Conservation (phyloP, 1,140 invertebrate species). For the Samia ricini region DNA sequence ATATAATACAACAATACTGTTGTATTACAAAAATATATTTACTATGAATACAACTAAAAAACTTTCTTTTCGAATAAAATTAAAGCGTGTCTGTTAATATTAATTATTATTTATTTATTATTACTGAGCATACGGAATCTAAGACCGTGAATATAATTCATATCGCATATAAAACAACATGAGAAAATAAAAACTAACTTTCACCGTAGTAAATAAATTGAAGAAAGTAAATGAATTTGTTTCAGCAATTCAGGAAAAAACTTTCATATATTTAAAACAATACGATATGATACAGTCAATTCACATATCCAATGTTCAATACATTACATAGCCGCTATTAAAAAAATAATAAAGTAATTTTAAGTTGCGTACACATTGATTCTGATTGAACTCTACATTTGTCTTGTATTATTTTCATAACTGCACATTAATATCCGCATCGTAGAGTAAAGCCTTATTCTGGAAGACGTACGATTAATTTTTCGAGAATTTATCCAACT, state of each 20-base stretch:
- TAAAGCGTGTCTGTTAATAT: too few relatives aligned
- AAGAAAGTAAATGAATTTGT: not conserved
- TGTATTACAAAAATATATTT: too few relatives aligned
- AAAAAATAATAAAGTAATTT: not conserved
- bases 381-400: slow-evolving; percentile 1
- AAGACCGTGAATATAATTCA: not conserved
- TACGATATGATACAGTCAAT: not conserved
- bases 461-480: not conserved
- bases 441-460: slow-evolving; percentile 5
- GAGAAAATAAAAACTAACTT: not conserved
- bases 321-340: not conserved
- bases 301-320: not conserved
- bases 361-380: not conserved
- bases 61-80: too few relatives aligned
- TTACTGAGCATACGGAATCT: not conserved
- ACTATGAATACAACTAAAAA: too few relatives aligned
- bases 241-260: not conserved
- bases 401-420: slow-evolving; percentile 11
- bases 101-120: too few relatives aligned
- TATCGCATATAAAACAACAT: not conserved
- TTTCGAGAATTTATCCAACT: too few relatives aligned
- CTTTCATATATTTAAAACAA: not conserved
- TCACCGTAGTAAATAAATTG: not conserved
- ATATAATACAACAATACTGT: too few relatives aligned
- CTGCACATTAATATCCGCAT: slow-evolving; percentile 6